Base-by-base conservation (phyloP, 1,140 invertebrate species). In the Micrasema minimum region DNA sequence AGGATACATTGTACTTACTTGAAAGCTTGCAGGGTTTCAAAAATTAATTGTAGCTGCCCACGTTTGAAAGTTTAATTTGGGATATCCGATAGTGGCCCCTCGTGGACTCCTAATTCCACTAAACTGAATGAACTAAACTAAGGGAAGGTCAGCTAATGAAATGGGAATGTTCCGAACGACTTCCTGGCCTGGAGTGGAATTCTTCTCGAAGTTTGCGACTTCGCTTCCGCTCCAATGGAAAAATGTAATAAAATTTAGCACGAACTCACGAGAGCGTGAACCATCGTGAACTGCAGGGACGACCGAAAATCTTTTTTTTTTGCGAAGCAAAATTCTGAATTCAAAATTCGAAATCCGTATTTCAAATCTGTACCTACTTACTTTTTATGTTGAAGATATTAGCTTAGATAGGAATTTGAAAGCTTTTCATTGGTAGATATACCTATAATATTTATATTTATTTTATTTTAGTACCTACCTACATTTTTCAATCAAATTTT, bases 241-340 rank as follows among this genome's bases (percentile, higher is more conserved):
- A 66, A 66, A 51, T 66, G 46, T 51, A 66, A 66, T 66, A 50
- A 51, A 66, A 66, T 51, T 66, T 37, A 66, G 62, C 46, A 26
- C 45, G 16, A 31, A 20, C 31, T 41, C 16, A 59, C 35, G 11
- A 31, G 26, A 41, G 35, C 26, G 55, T 35, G 46, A 5, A 16
- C 46, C 7, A 31, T n/a, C 26, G 41, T 12, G 46, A n/a, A 2
- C 37, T 23, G 3, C 35, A 38, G 31, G 55, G 55, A 26, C 14
- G 22, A 31, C 20, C 18, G 26, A 55, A 23, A n/a, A 31, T 14
- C 14, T 45, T 45, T 31, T 7, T 2, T 31, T 31, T 31, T 31
- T 31, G 2, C 26, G 26, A 31, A 31, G 7, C 7, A 31, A 31
- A 31, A 31, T 31, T 31, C 7, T 2, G 26, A n/a, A n/a, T n/a